Evolutionary conservation across 2,113 vertebrate species (phyloP).

Genomic region (Platanista minor): DNA sequence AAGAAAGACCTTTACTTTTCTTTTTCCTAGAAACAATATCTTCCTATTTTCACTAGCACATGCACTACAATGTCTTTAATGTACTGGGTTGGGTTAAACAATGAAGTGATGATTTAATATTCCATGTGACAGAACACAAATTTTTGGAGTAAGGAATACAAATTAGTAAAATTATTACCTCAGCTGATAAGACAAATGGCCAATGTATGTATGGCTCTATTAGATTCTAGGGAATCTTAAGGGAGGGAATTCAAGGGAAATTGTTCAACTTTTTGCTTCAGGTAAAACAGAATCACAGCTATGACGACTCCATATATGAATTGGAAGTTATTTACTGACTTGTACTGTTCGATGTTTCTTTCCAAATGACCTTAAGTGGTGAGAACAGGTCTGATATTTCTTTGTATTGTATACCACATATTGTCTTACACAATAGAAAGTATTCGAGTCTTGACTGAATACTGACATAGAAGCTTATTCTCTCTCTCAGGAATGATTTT

Average conservation of each 20-base stretch:
- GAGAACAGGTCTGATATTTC: background rate
- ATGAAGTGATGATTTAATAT: background rate
- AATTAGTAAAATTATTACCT: slow-evolving; percentile 3
- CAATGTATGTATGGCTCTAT: background rate
- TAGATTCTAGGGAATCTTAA: background rate
- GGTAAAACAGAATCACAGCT: background rate
- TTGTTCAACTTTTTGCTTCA: background rate
- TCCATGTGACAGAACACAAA: background rate
- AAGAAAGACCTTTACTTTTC: background rate
- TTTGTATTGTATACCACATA: background rate
- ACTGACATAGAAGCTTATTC: background rate
- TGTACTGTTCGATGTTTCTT: background rate
- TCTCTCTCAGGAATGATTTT: background rate
- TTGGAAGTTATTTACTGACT: background rate
- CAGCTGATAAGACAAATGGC: background rate
- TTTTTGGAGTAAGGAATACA: background rate
- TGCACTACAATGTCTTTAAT: slow-evolving; percentile 3
- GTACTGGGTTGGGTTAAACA: background rate
- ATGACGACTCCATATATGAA: background rate
- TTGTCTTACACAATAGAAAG: background rate
- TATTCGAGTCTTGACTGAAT: background rate
- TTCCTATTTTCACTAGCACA: background rate
- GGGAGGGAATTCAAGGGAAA: background rate
- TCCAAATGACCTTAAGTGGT: background rate
- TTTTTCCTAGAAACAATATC: background rate